Evolutionary conservation across 2,888 invertebrate species (phyloP).

Genomic region (Gymnosoma rotundatum): DNA sequence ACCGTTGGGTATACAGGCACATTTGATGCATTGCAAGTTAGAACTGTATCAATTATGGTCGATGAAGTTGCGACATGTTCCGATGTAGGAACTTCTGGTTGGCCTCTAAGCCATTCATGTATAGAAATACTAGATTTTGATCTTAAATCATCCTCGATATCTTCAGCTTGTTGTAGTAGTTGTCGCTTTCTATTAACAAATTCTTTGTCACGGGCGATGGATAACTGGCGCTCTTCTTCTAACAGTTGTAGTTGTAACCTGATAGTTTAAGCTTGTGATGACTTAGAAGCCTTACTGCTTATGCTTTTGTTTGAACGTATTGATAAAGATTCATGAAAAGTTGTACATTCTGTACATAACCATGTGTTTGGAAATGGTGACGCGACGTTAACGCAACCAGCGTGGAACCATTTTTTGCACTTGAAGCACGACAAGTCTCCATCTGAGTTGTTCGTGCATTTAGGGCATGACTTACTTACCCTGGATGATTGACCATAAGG

Average conservation of each 20-base stretch:
- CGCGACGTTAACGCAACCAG: background rate
- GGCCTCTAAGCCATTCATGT: background rate
- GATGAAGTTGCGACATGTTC: background rate
- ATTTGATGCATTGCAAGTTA: background rate
- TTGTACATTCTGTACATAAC: slow-evolving; percentile 2
- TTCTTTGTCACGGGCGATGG: slow-evolving; percentile 14
- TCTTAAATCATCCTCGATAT: background rate
- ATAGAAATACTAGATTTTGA: slow-evolving; percentile 6
- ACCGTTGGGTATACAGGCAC: background rate
- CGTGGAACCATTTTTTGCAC: slow-evolving; percentile 15
- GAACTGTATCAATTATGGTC: background rate
- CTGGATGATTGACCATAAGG: background rate
- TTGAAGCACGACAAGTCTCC: slow-evolving; percentile 9
- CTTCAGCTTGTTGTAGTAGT: slow-evolving; percentile 2
- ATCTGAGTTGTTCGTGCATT: background rate
- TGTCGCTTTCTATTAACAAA: slow-evolving; percentile 10
- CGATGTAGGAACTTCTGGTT: slow-evolving; percentile 4
- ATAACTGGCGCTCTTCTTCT: slow-evolving; percentile 7
- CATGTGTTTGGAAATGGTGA: slow-evolving; percentile 5
- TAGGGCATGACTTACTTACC: slow-evolving; percentile 6
- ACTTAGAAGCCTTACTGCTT: slow-evolving; percentile 2
- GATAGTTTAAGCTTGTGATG: slow-evolving; percentile 3
- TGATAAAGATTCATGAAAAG: slow-evolving; percentile 7
- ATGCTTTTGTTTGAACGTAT: background rate
- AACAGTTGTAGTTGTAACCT: slow-evolving; percentile 9